Conservation (phyloP, 2,888 invertebrate genomes). For the Stegana nigrithorax region DNA sequence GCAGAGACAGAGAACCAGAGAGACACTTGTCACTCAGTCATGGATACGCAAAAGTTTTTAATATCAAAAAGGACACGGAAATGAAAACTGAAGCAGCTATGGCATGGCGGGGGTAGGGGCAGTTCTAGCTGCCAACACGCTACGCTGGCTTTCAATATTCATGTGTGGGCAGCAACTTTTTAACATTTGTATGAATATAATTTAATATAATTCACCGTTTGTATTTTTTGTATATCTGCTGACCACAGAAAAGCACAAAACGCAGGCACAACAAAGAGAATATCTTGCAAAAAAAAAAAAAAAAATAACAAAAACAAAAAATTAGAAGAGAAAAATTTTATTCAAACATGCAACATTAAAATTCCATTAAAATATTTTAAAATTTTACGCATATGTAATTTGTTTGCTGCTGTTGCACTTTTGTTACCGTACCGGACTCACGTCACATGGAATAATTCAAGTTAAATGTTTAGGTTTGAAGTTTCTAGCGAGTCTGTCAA, state of each 20-base stretch:
- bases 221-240: slow-evolving; percentile 23
- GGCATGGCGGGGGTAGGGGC: no score
- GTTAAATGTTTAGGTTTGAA: no score
- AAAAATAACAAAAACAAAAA: slow-evolving; percentile 20
- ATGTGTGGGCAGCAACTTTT: slow-evolving; percentile 47
- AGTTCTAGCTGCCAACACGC: not conserved
- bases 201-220: slow-evolving; percentile 41
- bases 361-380: slow-evolving; percentile 58
- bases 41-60: slow-evolving; percentile 49
- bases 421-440: no score
- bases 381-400: no score
- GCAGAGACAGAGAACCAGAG: no score
- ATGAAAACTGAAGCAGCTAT: not conserved
- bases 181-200: slow-evolving; percentile 61
- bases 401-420: no score
- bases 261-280: slow-evolving; percentile 28
- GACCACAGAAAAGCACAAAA: slow-evolving; percentile 22
- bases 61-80: slow-evolving; percentile 32
- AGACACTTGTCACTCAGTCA: slow-evolving; percentile 39
- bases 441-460: no score
- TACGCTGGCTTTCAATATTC: slow-evolving; percentile 49
- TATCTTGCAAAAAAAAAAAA: slow-evolving; percentile 30
- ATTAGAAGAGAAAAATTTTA: slow-evolving; percentile 30
- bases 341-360: slow-evolving; percentile 46
- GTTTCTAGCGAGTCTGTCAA: no score